Percentiles rank a stretch among this genome's conserved stretches.
Conservation (phyloP, 2,888 invertebrate genomes). For the Amphipyra tragopoginis region DNA sequence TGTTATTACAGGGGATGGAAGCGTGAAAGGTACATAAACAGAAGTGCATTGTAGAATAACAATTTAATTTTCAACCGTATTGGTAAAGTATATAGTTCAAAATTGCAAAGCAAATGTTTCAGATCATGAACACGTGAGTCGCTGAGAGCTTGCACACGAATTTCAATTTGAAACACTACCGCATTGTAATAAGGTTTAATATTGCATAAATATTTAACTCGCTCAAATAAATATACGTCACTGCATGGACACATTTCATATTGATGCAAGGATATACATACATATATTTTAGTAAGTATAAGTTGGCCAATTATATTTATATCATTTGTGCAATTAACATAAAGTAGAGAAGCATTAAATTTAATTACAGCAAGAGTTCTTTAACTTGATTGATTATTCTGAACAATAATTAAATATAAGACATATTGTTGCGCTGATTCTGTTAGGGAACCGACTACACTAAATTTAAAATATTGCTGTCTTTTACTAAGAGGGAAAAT, state of each 20-base stretch:
- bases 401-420: conserved; percentile 21
- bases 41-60: conserved; percentile 1
- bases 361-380: conserved; percentile 23
- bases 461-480: too few species aligned
- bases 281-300: conserved; percentile 8
- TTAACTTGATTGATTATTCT: conserved; percentile 20
- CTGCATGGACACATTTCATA: conserved; percentile 29
- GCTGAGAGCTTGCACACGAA: not conserved
- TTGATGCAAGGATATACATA: conserved; percentile 21
- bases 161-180: not conserved
- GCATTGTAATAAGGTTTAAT: not conserved
- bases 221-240: conserved; percentile 19
- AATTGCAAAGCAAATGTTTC: not conserved
- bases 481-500: too few species aligned
- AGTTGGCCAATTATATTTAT: conserved; percentile 12
- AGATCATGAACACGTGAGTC: conserved; percentile 15
- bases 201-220: not conserved
- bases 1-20: conserved; percentile 41
- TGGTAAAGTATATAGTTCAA: not conserved
- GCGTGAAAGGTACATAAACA: conserved; percentile 44
- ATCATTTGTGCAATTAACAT: conserved; percentile 39
- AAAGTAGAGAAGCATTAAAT: conserved; percentile 34
- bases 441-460: not conserved
- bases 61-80: not conserved
- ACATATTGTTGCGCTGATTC: not conserved